A percentile compares a stretch with the other conserved stretches of the same genome.
phyloP scores from a whole-genome alignment of 92 coral and sea anemone genomes.

The Ricordea florida region DNA sequence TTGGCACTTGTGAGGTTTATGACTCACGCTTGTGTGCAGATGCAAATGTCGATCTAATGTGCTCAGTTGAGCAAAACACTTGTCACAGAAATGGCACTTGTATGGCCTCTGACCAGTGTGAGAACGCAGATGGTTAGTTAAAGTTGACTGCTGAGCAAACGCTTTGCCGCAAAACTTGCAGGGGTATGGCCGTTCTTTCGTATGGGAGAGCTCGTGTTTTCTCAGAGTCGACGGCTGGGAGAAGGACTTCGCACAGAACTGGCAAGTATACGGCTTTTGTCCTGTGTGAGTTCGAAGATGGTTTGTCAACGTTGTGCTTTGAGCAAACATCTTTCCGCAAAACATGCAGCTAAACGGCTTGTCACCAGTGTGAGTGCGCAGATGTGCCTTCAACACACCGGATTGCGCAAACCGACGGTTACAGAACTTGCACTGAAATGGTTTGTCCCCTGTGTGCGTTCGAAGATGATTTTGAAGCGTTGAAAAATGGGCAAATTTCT shows the following conservation, averaged over 20 bases:
- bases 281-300: conserved; percentile 76
- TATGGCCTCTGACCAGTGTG: conserved; percentile 57
- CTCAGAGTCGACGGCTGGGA: conserved; percentile 75
- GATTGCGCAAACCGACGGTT: conserved; percentile 66
- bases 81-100: conserved; percentile 61
- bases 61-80: conserved; percentile 62
- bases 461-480: conserved; percentile 70
- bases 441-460: conserved; percentile 71
- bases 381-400: conserved; percentile 69
- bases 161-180: conserved; percentile 66
- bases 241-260: conserved; percentile 50
- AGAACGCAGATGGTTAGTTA: conserved; percentile 64
- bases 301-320: conserved; percentile 71
- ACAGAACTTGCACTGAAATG: conserved; percentile 64
- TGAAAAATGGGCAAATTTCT: conserved; percentile 64
- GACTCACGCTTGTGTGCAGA: conserved; percentile 21
- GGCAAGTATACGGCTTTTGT: conserved; percentile 69
- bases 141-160: conserved; percentile 62
- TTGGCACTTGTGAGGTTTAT: conserved; percentile 35
- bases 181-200: conserved; percentile 64
- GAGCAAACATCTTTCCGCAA: conserved; percentile 67
- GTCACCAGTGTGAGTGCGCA: conserved; percentile 76
- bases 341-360: conserved; percentile 56
- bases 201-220: conserved; percentile 76
- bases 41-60: conserved; percentile 68